These are phyloP conservation scores for Lacanobia wlatinum DNA, from an alignment of 2,888 invertebrate genomes.

Conservation along the genomic window DNA sequence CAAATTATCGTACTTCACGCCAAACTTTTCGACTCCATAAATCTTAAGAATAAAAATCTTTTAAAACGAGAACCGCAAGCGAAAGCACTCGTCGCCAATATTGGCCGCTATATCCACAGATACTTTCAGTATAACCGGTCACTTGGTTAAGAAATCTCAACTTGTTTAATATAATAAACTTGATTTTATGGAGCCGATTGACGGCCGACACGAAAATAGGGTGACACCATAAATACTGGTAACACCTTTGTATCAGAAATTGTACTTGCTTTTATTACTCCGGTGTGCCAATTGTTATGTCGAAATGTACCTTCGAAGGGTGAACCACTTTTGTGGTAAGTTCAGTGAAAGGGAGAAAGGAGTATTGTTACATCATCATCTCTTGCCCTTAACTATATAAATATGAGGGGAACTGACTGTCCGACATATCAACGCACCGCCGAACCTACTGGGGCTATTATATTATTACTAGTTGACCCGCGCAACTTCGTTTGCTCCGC, in stretches of 20 bases:
- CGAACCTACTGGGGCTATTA: too few relatives aligned
- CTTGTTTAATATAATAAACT: conserved; percentile 50
- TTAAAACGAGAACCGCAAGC: conserved; percentile 43
- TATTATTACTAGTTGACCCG: too few relatives aligned
- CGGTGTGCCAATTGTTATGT: conserved; percentile 26
- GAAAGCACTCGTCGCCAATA: conserved; percentile 48
- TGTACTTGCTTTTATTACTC: conserved; percentile 1
- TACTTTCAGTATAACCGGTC: conserved; percentile 53
- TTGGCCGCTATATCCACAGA: conserved; percentile 21
- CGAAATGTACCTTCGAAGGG: neutral
- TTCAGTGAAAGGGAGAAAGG: neutral
- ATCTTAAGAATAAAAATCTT: conserved; percentile 37
- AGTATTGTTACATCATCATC: neutral
- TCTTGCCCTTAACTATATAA: too few relatives aligned
- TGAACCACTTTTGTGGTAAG: neutral
- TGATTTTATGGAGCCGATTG: conserved; percentile 55
- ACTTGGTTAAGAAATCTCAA: conserved; percentile 56
- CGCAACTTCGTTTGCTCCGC: too few relatives aligned
- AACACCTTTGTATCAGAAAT: conserved; percentile 41
- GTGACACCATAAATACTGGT: conserved; percentile 41
- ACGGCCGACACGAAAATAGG: conserved; percentile 41
- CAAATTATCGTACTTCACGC: conserved; percentile 3
- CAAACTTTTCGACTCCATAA: conserved; percentile 40
- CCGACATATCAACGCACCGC: too few relatives aligned
- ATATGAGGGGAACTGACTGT: too few relatives aligned